Evolutionary conservation across 2,113 vertebrate species (phyloP).

Genomic region (Haemorhous mexicanus): DNA sequence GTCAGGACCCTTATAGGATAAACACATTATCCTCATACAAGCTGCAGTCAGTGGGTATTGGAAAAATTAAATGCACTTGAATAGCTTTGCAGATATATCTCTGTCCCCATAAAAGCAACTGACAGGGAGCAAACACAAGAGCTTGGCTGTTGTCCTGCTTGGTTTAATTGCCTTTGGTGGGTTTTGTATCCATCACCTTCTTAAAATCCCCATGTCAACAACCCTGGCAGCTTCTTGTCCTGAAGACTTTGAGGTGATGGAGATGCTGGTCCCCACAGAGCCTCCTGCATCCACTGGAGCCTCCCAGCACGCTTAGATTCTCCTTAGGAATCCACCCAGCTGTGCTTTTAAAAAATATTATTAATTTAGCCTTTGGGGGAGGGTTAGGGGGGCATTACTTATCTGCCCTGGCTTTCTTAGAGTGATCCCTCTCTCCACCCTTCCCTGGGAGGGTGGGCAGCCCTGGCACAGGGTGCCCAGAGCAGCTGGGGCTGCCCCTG

Average conservation of each 20-base stretch:
- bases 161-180: neutral
- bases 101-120: neutral
- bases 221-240: neutral
- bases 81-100: neutral
- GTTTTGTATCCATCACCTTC: neutral
- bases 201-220: neutral
- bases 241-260: neutral
- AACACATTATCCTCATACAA: neutral
- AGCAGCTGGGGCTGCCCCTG: neutral
- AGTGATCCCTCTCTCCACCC: neutral
- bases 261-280: neutral
- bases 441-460: neutral
- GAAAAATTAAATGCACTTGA: neutral
- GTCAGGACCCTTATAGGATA: neutral
- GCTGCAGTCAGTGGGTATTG: neutral
- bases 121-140: neutral
- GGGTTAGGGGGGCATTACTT: fast-evolving
- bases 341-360: neutral
- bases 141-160: neutral
- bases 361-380: neutral
- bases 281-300: neutral
- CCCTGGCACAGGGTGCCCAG: neutral
- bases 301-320: neutral
- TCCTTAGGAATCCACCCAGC: neutral
- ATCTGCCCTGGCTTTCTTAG: neutral